phyloP scores from a whole-genome alignment of 1,140 invertebrate genomes.

The Helicoverpa armigera region DNA sequence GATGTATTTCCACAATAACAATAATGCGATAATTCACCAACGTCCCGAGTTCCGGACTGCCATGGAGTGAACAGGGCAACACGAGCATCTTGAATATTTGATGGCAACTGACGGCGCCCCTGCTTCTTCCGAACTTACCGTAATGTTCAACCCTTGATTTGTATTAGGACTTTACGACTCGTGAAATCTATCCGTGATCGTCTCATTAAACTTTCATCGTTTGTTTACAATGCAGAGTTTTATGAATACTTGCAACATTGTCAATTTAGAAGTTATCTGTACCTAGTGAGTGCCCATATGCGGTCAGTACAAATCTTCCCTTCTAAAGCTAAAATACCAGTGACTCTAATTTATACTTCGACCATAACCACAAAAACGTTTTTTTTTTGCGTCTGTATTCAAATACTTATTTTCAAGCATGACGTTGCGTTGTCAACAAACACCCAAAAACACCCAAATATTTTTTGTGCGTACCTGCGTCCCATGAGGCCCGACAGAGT shows the following conservation, averaged over 20 bases:
- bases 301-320: too few relatives aligned
- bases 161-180: conserved; percentile 47
- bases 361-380: conserved; percentile 20
- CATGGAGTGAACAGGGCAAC: conserved; percentile 42
- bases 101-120: conserved; percentile 55
- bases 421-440: conserved; percentile 76
- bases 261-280: too few relatives aligned
- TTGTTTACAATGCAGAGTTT: conserved; percentile 47
- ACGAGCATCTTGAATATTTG: conserved; percentile 55
- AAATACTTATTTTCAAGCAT: conserved; percentile 56
- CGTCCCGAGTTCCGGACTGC: conserved; percentile 32
- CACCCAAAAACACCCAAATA: conserved; percentile 73
- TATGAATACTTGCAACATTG: too few relatives aligned
- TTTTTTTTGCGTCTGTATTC: conserved; percentile 33
- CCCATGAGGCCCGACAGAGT: conserved; percentile 40
- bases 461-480: conserved; percentile 70
- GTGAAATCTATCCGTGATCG: conserved; percentile 52
- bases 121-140: conserved; percentile 48
- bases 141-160: conserved; percentile 60
- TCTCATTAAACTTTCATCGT: conserved; percentile 60
- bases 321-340: background rate
- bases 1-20: conserved; percentile 38
- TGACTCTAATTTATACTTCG: background rate
- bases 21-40: conserved; percentile 40
- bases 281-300: too few relatives aligned